Base-by-base conservation (phyloP, 2,888 invertebrate genomes). In the Mystacides longicornis region DNA sequence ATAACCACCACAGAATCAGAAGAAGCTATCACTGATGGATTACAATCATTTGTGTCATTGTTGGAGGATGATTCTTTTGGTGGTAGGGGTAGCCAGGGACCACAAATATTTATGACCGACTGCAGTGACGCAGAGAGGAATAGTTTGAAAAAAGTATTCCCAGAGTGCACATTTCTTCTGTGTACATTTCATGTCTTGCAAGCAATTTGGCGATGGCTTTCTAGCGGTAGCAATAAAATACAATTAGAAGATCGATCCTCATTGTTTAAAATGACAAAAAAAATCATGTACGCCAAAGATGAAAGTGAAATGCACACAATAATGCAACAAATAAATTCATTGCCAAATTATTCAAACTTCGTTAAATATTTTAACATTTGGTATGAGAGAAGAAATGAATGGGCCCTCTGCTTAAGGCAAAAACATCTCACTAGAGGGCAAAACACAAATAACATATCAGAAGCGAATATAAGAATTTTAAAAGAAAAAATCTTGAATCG, bases 21-120 rank as follows among this genome's bases (percentile, higher is more conserved):
- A 37, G 37, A 37, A 37, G 37, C 37, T 16, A 37, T 37, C 37
- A 37, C 37, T 37, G 37, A 37, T 37, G 37, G 37, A 37, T 37
- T 37, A 37, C 37, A 37, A 37, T 37, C 14, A 16, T 37, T 37
- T 37, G 16, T 3, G 4, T 37, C 14, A 14, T 14, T 37, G 37
- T 37, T 37, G 37, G 37, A 37, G 16, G 37, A 37, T 37, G 37
- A 37, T 37, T 37, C 37, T 3, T 37, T 37, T 14, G 37, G 37
- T 14, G 37, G 37, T 7, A 3, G 37, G 37, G 37, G 37, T 14
- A 37, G 37, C 37, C 37, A 7, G 37, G 37, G 37, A 14, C 37
- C 37, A 14, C 37, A 37, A 37, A 14, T 37, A 14, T 37, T 37
- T 37, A 3, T 7, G 37, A 37, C 4, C 3, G 37, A 37, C 37